Conservation (phyloP, 2,888 invertebrate genomes). For the Autographa gamma region DNA sequence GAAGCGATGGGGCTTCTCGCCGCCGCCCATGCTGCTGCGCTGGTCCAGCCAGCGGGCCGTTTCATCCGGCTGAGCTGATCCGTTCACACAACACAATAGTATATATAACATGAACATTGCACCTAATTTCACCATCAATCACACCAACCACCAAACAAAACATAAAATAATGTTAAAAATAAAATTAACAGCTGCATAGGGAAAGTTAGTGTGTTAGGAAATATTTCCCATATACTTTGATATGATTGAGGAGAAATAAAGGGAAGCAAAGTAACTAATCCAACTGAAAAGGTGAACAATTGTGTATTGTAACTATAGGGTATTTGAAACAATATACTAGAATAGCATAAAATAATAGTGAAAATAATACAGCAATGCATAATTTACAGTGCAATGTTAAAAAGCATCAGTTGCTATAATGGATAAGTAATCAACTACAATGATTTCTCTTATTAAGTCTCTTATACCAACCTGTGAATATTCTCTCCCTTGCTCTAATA, state of each 20-base stretch:
- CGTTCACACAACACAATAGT: slow-evolving; percentile 88
- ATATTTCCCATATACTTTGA: slow-evolving; percentile 24
- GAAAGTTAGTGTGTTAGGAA: slow-evolving; percentile 57
- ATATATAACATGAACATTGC: slow-evolving; percentile 89
- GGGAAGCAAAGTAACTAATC: slow-evolving; percentile 39
- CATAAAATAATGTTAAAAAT: slow-evolving; percentile 82
- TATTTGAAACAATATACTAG: slow-evolving; percentile 35
- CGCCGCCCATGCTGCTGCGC: slow-evolving; percentile 74
- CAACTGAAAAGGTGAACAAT: slow-evolving; percentile 30
- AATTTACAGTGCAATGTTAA: slow-evolving; percentile 38
- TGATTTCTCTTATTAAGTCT: slow-evolving; percentile 20
- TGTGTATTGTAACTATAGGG: slow-evolving; percentile 28
- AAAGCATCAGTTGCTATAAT: slow-evolving; percentile 19
- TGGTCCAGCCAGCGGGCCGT: slow-evolving; percentile 86
- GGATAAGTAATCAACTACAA: slow-evolving; percentile 31
- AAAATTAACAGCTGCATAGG: slow-evolving; percentile 62
- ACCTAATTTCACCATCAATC: slow-evolving; percentile 85
- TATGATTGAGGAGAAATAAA: slow-evolving; percentile 34
- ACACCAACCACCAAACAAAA: slow-evolving; percentile 87
- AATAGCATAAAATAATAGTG: slow-evolving; percentile 29
- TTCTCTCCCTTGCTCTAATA: slow-evolving; percentile 92
- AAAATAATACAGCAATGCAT: slow-evolving; percentile 28
- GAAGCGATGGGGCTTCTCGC: slow-evolving; percentile 85
- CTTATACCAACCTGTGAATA: slow-evolving; percentile 93
- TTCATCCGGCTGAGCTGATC: slow-evolving; percentile 87